Conservation (phyloP, 2,797 vertebrate species). For the Poeciliopsis turneri region DNA sequence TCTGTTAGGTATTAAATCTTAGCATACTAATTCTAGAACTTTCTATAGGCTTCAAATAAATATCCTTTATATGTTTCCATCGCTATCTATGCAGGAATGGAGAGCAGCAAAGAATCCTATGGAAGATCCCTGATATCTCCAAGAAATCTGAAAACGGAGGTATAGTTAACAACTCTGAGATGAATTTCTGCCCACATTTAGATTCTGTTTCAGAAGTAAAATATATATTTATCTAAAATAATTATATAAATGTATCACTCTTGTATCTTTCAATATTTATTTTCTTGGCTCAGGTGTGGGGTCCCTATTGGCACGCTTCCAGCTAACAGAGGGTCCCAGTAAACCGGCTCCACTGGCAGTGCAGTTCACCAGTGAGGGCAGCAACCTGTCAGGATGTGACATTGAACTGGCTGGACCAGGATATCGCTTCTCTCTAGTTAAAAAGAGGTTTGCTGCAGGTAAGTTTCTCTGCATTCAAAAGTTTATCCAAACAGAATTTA, state of each 20-base stretch:
- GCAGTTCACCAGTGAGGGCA: constrained; percentile 98
- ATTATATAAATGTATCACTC: background rate
- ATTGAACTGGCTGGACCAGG: constrained; percentile 95
- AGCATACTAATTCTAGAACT: no score
- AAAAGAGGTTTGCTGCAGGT: constrained; percentile 99
- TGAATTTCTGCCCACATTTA: background rate
- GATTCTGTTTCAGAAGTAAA: background rate
- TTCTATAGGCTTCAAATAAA: background rate
- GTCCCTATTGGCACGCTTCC: constrained; percentile 93
- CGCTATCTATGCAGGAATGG: constrained; percentile 83
- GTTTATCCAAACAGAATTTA: background rate
- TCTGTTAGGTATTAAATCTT: background rate
- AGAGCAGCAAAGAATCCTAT: constrained; percentile 95
- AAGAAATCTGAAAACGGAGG: constrained; percentile 99
- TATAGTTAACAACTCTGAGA: background rate
- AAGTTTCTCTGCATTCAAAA: constrained; percentile 35
- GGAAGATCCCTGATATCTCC: constrained; percentile 99
- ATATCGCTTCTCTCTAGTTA: constrained; percentile 97
- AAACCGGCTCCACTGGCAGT: constrained; percentile 91
- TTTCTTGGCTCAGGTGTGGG: constrained; percentile 86
- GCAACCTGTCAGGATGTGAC: constrained; percentile 94
- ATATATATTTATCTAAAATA: background rate
- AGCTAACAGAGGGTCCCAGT: constrained; percentile 92
- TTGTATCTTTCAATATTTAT: background rate
- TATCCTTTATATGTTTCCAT: background rate